Evolutionary conservation across 2,888 invertebrate genomes (phyloP), one percentile per base, ranked within the genome.

Genomic region (Kryphioiulus occultus): DNA sequence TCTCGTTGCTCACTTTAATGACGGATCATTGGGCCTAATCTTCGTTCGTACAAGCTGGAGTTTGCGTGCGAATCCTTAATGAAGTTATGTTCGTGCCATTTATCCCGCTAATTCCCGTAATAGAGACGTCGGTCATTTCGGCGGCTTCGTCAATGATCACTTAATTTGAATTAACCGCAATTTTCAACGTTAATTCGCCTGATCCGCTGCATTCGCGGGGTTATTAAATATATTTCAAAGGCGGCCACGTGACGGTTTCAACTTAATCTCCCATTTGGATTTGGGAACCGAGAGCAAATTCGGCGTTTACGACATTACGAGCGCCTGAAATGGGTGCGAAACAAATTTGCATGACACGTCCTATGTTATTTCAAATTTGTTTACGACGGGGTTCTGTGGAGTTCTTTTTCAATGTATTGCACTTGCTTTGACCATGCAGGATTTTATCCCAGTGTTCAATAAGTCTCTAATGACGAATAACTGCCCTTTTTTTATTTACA

Each of bases 61-160:
- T 53, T 53, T 53, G 53, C 53, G 53, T 53, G 53, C 59, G 22
- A 12, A 78, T 78, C 30, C 78, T 78, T 78, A 78, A 78, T 78
- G 78, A 78, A 78, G 78, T 78, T 78, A 78, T 17, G 78, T 78
- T 78, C 78, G 78, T 78, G 78, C 78, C 26, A 78, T 78, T 78
- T 78, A 78, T 78, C 30, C 78, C 78, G 78, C 78, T 78, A 78
- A 78, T 78, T 78, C 78, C 78, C 78, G 30, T 78, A 78, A 78
- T 78, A 78, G 78, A 78, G 78, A 78, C 78, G 78, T 78, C 78
- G 78, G 78, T 78, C 78, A 78, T 78, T 78, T 78, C 26, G 78
- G 78, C 78, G 78, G 78, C 78, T 78, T 78, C 78, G 78, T 78
- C 78, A 78, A 78, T 78, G 78, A 78, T 78, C 78, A 78, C 78